Evolutionary conservation across 2,797 vertebrate genomes (phyloP).

Genomic region (Numenius phaeopus): DNA sequence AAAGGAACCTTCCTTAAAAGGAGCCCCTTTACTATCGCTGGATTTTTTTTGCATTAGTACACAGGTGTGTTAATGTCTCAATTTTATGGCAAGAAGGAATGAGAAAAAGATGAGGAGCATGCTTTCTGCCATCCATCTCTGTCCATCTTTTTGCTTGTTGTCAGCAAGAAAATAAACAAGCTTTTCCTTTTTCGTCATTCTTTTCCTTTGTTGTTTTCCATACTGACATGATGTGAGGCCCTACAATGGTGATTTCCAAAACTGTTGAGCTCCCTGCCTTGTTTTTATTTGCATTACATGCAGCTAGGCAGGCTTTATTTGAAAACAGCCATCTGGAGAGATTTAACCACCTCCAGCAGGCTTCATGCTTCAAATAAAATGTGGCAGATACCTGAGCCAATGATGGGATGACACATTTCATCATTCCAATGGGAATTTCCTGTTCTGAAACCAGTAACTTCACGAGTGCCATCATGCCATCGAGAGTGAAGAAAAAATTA

Average conservation of each 20-base stretch:
- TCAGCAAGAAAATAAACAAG: background rate
- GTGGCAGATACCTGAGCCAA: slow-evolving; percentile 9
- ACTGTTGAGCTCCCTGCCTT: background rate
- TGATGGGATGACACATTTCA: slow-evolving; percentile 30
- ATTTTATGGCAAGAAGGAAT: background rate
- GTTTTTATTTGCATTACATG: slow-evolving; percentile 4
- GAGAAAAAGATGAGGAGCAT: background rate
- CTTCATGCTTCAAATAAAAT: slow-evolving; percentile 45
- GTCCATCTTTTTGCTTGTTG: background rate
- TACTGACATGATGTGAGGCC: background rate
- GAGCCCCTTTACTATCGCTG: background rate
- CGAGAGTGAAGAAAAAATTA: background rate
- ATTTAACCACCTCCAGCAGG: background rate
- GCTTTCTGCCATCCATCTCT: background rate
- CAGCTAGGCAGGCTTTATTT: slow-evolving; percentile 6
- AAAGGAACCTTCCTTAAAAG: background rate
- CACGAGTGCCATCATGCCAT: background rate
- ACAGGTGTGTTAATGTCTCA: background rate
- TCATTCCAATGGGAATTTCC: slow-evolving; percentile 40
- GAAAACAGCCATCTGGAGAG: slow-evolving; percentile 12
- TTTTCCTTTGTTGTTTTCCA: background rate
- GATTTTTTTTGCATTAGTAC: background rate
- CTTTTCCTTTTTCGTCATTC: background rate
- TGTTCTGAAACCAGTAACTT: background rate
- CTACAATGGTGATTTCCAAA: background rate